Conservation (phyloP, 2,888 invertebrate species). For the Thelaira solivaga region DNA sequence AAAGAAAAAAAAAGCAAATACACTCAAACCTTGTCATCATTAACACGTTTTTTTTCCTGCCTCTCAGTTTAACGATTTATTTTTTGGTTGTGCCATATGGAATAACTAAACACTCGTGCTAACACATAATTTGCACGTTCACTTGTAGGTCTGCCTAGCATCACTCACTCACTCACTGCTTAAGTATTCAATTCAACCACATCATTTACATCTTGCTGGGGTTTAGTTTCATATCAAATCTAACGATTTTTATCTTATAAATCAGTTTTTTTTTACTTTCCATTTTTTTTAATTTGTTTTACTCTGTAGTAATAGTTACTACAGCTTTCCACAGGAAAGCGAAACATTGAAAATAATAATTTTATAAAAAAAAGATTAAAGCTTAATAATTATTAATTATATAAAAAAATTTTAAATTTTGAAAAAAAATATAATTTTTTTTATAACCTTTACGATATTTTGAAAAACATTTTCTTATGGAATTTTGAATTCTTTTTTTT, state of each 20-base stretch:
- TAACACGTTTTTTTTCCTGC: conserved; percentile 28
- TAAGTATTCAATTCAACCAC: conserved; percentile 23
- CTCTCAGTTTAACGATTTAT: neutral
- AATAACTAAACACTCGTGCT: neutral
- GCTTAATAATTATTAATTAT: too few species aligned
- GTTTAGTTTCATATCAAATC: conserved; percentile 29
- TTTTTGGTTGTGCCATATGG: neutral
- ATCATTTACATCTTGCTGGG: conserved; percentile 28
- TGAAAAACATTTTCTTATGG: too few species aligned
- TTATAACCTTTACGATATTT: too few species aligned
- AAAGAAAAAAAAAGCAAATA: conserved; percentile 5
- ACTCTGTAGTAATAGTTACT: too few species aligned
- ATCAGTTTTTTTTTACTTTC: conserved; percentile 4
- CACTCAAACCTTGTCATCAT: conserved; percentile 38
- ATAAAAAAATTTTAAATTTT: too few species aligned
- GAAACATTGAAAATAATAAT: too few species aligned
- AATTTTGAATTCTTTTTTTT: too few species aligned
- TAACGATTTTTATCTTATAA: conserved; percentile 47
- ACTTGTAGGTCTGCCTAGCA: neutral
- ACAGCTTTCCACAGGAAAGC: too few species aligned
- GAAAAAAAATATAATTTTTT: too few species aligned
- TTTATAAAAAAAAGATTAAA: too few species aligned
- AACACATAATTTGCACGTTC: neutral
- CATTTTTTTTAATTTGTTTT: neutral
- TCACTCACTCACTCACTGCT: conserved; percentile 15